Evolutionary conservation across 2,797 vertebrate species (phyloP).

Genomic region (Babyrousa celebensis): DNA sequence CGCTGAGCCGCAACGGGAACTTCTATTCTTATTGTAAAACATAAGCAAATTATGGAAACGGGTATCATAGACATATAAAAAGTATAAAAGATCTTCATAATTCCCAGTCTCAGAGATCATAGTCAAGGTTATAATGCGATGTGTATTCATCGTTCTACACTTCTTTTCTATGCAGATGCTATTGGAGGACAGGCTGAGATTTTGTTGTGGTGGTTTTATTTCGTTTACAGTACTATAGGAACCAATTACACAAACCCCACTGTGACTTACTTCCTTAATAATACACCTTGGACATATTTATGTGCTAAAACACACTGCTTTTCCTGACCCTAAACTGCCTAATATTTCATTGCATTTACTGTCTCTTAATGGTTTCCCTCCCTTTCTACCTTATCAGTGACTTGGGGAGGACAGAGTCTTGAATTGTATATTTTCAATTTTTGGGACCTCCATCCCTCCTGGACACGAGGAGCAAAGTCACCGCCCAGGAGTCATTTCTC

Average conservation of each 20-base stretch:
- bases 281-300: neutral
- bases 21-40: constrained; percentile 4
- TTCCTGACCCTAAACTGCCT: neutral
- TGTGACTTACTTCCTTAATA: neutral
- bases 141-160: neutral
- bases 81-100: neutral
- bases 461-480: neutral
- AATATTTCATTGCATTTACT: neutral
- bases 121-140: neutral
- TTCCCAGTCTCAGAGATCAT: neutral
- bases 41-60: neutral
- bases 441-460: neutral
- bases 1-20: too few species aligned
- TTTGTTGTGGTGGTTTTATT: neutral
- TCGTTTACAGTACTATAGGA: neutral
- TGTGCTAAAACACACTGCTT: neutral
- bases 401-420: neutral
- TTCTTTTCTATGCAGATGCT: neutral
- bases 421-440: neutral
- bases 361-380: neutral
- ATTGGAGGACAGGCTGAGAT: neutral
- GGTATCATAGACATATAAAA: neutral
- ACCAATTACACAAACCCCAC: neutral
- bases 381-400: neutral
- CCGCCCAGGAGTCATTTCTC: neutral